These are phyloP conservation scores for Daphoenositta chrysoptera DNA, from an alignment of 2,113 vertebrate species.

Conservation along the genomic window DNA sequence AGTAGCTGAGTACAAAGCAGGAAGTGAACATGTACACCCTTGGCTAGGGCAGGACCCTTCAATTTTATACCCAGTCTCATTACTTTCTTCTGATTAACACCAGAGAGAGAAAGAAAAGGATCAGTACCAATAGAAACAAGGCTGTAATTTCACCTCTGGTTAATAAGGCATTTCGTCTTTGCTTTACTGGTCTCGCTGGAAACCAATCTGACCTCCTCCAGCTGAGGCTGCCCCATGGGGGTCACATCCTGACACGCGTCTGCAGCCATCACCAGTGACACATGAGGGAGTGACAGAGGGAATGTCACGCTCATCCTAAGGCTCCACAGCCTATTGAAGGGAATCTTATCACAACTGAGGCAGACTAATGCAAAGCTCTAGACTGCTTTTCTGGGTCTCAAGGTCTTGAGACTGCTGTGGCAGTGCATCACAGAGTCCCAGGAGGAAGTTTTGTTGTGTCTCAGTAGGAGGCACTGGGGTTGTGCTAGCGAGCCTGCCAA, in stretches of 20 bases:
- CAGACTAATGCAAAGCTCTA: not conserved
- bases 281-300: not conserved
- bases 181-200: not conserved
- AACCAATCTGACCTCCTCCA: not conserved
- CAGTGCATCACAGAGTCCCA: not conserved
- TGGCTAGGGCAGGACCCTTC: not conserved
- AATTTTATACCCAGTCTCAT: not conserved
- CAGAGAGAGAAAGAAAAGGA: not conserved
- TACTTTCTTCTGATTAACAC: not conserved
- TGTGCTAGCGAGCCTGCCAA: not conserved
- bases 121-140: not conserved
- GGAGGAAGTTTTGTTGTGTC: not conserved
- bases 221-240: not conserved
- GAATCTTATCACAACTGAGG: not conserved
- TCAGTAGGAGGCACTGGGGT: not conserved
- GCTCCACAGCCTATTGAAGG: not conserved
- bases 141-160: constrained; percentile 43
- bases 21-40: not conserved
- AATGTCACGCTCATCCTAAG: fast-evolving
- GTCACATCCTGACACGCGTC: not conserved
- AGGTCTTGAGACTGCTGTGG: not conserved
- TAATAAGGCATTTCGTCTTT: constrained; percentile 25
- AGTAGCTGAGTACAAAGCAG: not conserved
- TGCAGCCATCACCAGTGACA: not conserved
- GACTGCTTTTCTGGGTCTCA: not conserved